Conservation (phyloP, 1,140 invertebrate species). For the Tribolium castaneum region DNA sequence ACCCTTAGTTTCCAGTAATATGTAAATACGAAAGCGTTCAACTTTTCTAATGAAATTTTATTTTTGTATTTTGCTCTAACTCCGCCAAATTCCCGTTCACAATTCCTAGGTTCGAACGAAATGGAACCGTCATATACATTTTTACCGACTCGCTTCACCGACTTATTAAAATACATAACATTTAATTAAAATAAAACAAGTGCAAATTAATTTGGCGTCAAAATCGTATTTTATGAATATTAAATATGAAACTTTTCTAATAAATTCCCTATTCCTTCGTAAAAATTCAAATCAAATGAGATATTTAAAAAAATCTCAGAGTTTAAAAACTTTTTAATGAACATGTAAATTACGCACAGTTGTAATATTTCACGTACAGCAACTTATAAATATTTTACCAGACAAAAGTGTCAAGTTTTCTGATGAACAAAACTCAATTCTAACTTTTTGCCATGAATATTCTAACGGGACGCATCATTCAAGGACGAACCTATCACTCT, state of each 20-base stretch:
- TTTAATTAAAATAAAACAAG: conserved; percentile 28
- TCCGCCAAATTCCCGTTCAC: not conserved
- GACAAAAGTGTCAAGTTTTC: conserved; percentile 41
- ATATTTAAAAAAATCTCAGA: conserved; percentile 30
- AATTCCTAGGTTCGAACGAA: not conserved
- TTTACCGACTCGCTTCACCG: not conserved
- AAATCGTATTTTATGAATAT: conserved; percentile 20
- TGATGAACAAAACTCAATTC: conserved; percentile 43
- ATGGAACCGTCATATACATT: not conserved
- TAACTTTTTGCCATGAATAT: conserved; percentile 42
- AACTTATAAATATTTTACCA: conserved; percentile 43
- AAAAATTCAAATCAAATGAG: conserved; percentile 37
- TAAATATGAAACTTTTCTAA: conserved; percentile 26
- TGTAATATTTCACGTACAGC: conserved; percentile 42
- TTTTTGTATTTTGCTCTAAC: not conserved
- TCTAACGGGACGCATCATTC: conserved; percentile 14
- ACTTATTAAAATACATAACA: conserved; percentile 1
- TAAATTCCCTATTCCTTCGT: conserved; percentile 29
- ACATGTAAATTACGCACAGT: conserved; percentile 41
- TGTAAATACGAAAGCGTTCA: conserved; percentile 27
- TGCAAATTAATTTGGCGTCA: conserved; percentile 1
- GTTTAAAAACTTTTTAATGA: conserved; percentile 42
- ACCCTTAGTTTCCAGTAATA: not conserved
- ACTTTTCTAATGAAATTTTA: conserved; percentile 38
- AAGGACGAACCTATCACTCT: conserved; percentile 35